phyloP scores from a whole-genome alignment of 1,140 invertebrate species.

The Cydia pomonella region DNA sequence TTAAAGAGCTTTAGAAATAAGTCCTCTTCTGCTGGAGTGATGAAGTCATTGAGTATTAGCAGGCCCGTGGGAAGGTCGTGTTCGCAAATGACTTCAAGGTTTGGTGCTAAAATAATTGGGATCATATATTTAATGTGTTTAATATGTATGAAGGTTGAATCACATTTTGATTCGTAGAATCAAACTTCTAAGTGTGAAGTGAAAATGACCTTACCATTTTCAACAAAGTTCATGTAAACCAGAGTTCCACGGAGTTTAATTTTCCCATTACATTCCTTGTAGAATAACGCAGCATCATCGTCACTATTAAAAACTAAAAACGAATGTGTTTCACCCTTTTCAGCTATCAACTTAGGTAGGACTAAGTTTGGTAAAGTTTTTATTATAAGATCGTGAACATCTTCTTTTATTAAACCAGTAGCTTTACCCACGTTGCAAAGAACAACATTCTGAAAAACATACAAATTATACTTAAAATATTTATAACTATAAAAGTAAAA shows the following conservation, averaged over 20 bases:
- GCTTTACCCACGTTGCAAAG: slow-evolving; percentile 73
- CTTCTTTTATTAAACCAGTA: slow-evolving; percentile 60
- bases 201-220: slow-evolving; percentile 54
- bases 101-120: slow-evolving; percentile 59
- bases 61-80: slow-evolving; percentile 85
- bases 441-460: slow-evolving; percentile 63
- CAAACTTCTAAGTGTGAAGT: neutral
- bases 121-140: slow-evolving; percentile 2
- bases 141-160: too few relatives aligned
- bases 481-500: neutral
- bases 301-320: slow-evolving; percentile 58
- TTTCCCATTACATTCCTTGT: slow-evolving; percentile 57
- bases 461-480: neutral
- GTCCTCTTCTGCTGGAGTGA: slow-evolving; percentile 87
- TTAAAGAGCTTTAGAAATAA: slow-evolving; percentile 83
- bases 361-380: slow-evolving; percentile 39
- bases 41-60: slow-evolving; percentile 87
- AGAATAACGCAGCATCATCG: slow-evolving; percentile 54
- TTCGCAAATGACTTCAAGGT: slow-evolving; percentile 56
- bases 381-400: slow-evolving; percentile 48
- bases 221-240: slow-evolving; percentile 68
- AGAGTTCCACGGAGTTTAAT: slow-evolving; percentile 44
- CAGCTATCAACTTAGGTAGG: slow-evolving; percentile 59
- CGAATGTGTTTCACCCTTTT: slow-evolving; percentile 67
- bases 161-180: neutral